Percentiles rank a stretch among this genome's conserved stretches.
phyloP scores from a whole-genome alignment of 2,113 vertebrate genomes.

The Datnioides undecimradiatus region DNA sequence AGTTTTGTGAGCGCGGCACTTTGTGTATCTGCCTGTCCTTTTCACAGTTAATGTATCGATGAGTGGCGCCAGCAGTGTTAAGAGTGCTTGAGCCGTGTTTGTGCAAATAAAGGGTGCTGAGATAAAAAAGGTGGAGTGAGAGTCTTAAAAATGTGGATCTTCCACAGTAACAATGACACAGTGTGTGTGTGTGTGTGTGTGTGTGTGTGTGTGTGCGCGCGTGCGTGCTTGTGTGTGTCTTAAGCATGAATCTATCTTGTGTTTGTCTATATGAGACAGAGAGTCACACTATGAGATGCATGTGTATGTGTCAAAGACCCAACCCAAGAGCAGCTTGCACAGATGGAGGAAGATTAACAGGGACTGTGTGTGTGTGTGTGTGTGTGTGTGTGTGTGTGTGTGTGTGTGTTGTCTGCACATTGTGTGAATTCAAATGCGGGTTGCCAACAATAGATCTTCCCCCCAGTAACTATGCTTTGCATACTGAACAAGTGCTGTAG shows the following conservation, averaged over 20 bases:
- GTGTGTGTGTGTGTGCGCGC: neutral
- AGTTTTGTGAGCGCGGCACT: neutral
- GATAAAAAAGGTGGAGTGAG: neutral
- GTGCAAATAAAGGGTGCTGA: neutral
- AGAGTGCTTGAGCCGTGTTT: neutral
- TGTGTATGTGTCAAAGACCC: slow-evolving; percentile 16
- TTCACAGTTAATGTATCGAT: neutral
- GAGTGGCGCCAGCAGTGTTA: neutral
- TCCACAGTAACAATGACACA: no score
- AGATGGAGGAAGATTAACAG: slow-evolving; percentile 66
- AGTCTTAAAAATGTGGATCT: neutral
- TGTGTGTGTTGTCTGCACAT: slow-evolving; percentile 20
- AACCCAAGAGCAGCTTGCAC: slow-evolving; percentile 41
- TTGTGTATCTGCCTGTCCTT: neutral
- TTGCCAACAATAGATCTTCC: slow-evolving; percentile 50
- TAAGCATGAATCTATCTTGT: neutral
- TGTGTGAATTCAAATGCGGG: slow-evolving; percentile 40
- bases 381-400: slow-evolving; percentile 19
- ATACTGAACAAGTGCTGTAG: slow-evolving; percentile 45
- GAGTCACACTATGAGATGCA: slow-evolving; percentile 1
- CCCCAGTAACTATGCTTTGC: slow-evolving; percentile 40
- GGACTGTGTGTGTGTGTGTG: slow-evolving; percentile 15
- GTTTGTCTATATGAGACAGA: neutral
- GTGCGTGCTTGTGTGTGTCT: neutral
- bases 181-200: neutral